A percentile compares a stretch with the other conserved stretches of the same genome.
phyloP scores from a whole-genome alignment of 2,888 invertebrate species.

The Piscicola geometra region DNA sequence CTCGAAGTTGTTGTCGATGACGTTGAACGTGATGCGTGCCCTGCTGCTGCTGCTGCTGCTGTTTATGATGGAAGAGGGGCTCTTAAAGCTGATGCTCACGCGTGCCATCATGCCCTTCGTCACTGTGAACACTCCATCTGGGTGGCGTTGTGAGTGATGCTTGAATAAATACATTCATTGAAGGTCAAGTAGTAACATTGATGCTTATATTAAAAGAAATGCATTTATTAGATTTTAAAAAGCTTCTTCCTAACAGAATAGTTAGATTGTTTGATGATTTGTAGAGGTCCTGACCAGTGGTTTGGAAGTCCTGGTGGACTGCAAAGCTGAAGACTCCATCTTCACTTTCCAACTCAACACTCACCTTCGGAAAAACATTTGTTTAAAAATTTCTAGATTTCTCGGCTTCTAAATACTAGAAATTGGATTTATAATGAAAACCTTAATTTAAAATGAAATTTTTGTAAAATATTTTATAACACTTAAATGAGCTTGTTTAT shows the following conservation, averaged over 20 bases:
- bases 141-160: too few relatives aligned
- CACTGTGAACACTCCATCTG: neutral
- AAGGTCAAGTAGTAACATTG: too few relatives aligned
- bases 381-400: neutral
- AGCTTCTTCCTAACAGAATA: too few relatives aligned
- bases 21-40: neutral
- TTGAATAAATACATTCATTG: too few relatives aligned
- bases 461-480: too few relatives aligned
- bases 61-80: too few relatives aligned
- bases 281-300: too few relatives aligned
- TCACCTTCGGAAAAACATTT: neutral
- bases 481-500: too few relatives aligned
- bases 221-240: too few relatives aligned
- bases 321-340: neutral
- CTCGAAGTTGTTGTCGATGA: neutral
- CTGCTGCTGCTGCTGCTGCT: neutral
- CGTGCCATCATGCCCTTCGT: neutral
- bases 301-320: neutral
- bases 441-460: neutral
- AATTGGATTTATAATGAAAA: neutral
- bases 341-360: neutral
- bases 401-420: neutral
- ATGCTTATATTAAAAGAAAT: too few relatives aligned
- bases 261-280: too few relatives aligned
- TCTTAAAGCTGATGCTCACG: neutral